These are phyloP conservation scores for Spisula subtruncata DNA, from an alignment of 2,888 invertebrate species.

Conservation along the genomic window DNA sequence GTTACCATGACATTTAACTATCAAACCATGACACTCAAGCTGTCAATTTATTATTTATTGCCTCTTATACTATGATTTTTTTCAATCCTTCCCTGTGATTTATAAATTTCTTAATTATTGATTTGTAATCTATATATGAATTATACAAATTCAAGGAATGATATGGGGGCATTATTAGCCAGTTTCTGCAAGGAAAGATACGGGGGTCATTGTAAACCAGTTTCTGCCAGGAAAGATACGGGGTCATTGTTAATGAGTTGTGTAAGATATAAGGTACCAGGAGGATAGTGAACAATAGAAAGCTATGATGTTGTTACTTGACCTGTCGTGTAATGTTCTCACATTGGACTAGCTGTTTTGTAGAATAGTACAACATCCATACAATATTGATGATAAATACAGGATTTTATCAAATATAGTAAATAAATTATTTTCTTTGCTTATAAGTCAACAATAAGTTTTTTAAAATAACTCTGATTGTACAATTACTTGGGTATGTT, in stretches of 20 bases:
- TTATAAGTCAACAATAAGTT: background rate
- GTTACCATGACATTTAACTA: no score
- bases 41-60: no score
- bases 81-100: no score
- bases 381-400: background rate
- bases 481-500: background rate
- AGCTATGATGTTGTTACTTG: constrained; percentile 45
- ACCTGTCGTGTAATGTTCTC: constrained; percentile 41
- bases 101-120: no score
- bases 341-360: constrained; percentile 34
- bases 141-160: no score
- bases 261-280: constrained; percentile 46
- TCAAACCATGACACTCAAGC: no score
- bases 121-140: no score
- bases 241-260: background rate
- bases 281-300: constrained; percentile 34
- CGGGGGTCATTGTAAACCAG: background rate
- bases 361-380: constrained; percentile 31
- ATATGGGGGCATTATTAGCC: background rate
- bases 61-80: no score
- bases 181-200: background rate
- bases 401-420: background rate
- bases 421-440: background rate
- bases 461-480: background rate
- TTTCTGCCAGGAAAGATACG: background rate